Conservation (phyloP, 2,113 vertebrate genomes). For the Chaetodon trifascialis region DNA sequence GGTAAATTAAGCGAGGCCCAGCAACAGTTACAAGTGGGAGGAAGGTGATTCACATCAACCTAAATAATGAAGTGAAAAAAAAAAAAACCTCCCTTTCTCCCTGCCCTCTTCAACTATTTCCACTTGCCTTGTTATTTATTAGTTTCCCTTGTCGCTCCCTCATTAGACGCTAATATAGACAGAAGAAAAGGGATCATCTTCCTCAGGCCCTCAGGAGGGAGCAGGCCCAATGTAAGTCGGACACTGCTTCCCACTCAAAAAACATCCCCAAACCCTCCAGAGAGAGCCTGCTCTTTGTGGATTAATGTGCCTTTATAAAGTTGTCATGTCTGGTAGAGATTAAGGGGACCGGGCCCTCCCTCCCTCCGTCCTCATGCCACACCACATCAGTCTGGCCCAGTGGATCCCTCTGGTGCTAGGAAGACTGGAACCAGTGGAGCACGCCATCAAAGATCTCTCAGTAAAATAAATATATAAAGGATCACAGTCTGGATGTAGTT, state of each 20-base stretch:
- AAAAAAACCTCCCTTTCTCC: neutral
- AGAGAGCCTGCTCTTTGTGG: slow-evolving; percentile 43
- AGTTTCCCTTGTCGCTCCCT: neutral
- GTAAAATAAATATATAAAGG: neutral
- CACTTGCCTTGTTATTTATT: slow-evolving; percentile 19
- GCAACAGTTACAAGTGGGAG: neutral
- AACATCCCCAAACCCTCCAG: slow-evolving; percentile 29
- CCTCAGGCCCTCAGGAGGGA: slow-evolving; percentile 31
- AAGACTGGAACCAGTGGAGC: neutral
- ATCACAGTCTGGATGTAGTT: neutral
- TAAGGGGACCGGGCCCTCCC: slow-evolving; percentile 37
- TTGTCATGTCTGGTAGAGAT: slow-evolving; percentile 63
- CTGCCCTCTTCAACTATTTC: slow-evolving; percentile 18
- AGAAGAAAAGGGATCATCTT: slow-evolving; percentile 34
- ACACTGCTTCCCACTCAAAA: slow-evolving; percentile 15
- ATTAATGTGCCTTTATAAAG: slow-evolving; percentile 63
- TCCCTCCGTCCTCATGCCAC: neutral
- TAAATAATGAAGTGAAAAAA: neutral
- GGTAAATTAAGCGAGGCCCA: neutral
- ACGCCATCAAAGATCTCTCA: neutral
- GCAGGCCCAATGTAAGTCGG: slow-evolving; percentile 17
- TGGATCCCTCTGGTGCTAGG: slow-evolving; percentile 46
- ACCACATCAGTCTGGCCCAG: slow-evolving; percentile 24
- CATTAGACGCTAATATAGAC: slow-evolving; percentile 40
- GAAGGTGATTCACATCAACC: neutral